Evolutionary conservation across 2,113 vertebrate genomes (phyloP).

Genomic region (Tragelaphus imberbis): DNA sequence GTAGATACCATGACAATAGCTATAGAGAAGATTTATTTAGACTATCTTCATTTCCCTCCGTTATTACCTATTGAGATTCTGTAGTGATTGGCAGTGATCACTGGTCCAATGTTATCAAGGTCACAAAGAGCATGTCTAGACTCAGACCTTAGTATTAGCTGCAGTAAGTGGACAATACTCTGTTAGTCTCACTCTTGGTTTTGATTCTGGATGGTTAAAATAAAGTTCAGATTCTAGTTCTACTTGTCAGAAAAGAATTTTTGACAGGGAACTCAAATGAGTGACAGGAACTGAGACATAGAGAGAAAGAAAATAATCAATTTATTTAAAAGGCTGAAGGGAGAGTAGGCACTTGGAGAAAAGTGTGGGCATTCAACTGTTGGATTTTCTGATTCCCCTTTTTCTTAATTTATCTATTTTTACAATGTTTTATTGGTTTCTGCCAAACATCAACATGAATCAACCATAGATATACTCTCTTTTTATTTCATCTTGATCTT

Average conservation of each 20-base stretch:
- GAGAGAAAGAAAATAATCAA: not conserved
- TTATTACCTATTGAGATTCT: not conserved
- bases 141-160: not conserved
- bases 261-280: not conserved
- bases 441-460: not conserved
- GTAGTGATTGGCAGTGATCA: not conserved
- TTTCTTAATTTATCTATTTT: not conserved
- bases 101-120: not conserved
- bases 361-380: not conserved
- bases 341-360: not conserved
- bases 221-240: not conserved
- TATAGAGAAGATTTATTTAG: not conserved
- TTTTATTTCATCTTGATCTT: not conserved
- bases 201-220: not conserved
- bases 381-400: not conserved
- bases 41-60: not conserved
- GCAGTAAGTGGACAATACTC: accelerated
- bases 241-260: not conserved
- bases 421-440: not conserved
- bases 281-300: not conserved
- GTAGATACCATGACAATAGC: not conserved
- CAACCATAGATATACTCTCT: not conserved
- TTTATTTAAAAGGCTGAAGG: not conserved
- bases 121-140: not conserved
- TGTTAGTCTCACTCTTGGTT: not conserved